These are phyloP conservation scores for Graphium colonna DNA, from an alignment of 2,888 invertebrate genomes.

Conservation along the genomic window DNA sequence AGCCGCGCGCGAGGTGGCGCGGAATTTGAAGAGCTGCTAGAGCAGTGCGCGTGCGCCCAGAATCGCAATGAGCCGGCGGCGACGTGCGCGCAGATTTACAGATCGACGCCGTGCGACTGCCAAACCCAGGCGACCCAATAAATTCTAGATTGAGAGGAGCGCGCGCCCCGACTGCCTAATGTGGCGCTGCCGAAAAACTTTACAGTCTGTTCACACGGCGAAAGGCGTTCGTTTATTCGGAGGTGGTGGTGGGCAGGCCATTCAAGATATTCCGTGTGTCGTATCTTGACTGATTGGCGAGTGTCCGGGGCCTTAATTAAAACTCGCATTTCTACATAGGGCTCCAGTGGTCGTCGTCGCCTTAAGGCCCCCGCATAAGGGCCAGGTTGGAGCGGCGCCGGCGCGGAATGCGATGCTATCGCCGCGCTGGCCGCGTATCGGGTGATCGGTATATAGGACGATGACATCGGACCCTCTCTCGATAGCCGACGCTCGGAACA, in stretches of 20 bases:
- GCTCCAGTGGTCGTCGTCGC: conserved; percentile 9
- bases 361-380: conserved; percentile 10
- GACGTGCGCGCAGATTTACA: conserved; percentile 17
- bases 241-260: conserved; percentile 19
- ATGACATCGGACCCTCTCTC: conserved; percentile 68
- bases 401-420: conserved; percentile 41
- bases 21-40: conserved; percentile 17
- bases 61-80: conserved; percentile 14
- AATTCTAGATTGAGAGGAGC: conserved; percentile 10
- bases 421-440: conserved; percentile 44
- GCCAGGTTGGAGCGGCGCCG: conserved; percentile 8
- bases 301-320: conserved; percentile 36
- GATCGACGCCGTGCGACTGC: conserved; percentile 13
- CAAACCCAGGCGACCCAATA: conserved; percentile 3
- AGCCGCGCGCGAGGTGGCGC: conserved; percentile 10
- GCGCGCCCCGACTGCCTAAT: conserved; percentile 2
- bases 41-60: neutral
- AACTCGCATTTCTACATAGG: conserved; percentile 33
- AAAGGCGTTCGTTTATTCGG: too few relatives aligned
- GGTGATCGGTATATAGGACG: conserved; percentile 59
- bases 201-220: conserved; percentile 22
- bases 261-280: conserved; percentile 31
- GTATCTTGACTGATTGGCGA: conserved; percentile 41
- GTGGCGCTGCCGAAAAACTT: conserved; percentile 10
- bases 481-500: conserved; percentile 51